Evolutionary conservation across 2,113 vertebrate genomes (phyloP).

Genomic region (Aegithalos caudatus): DNA sequence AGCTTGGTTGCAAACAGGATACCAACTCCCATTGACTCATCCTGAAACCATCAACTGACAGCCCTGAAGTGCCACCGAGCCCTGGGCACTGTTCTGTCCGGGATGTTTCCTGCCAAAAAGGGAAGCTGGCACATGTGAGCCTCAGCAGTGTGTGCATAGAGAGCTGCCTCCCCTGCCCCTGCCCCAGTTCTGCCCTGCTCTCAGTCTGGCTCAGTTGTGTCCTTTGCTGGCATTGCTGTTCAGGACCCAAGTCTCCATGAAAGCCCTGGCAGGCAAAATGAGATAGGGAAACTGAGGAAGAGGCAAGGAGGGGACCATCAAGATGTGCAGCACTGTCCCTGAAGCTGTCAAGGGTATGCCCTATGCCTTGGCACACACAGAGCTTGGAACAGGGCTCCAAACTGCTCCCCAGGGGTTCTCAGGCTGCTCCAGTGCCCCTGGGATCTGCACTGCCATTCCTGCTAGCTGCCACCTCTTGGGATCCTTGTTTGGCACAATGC

Average conservation of each 20-base stretch:
- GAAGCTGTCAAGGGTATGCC: background rate
- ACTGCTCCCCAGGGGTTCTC: background rate
- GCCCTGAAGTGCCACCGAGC: background rate
- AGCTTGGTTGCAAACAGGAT: constrained; percentile 37
- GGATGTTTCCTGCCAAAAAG: background rate
- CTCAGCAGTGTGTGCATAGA: rapidly evolving
- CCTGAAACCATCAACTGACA: background rate
- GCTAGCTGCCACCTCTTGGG: background rate
- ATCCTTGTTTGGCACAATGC: background rate
- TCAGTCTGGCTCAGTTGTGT: background rate
- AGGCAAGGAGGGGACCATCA: rapidly evolving
- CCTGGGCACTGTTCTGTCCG: rapidly evolving
- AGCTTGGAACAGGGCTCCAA: background rate
- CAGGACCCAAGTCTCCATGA: background rate
- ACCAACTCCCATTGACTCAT: constrained; percentile 28
- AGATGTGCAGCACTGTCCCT: background rate
- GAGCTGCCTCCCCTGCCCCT: background rate
- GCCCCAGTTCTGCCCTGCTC: background rate
- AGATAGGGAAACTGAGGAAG: background rate
- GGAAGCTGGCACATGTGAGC: background rate
- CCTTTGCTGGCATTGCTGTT: background rate
- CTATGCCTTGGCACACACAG: background rate
- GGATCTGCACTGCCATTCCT: background rate
- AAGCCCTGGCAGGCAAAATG: background rate
- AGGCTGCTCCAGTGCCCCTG: background rate